Evolutionary conservation across 64 coral and sea anemone genomes (phyloP).

Genomic region (Pachyseris speciosa): DNA sequence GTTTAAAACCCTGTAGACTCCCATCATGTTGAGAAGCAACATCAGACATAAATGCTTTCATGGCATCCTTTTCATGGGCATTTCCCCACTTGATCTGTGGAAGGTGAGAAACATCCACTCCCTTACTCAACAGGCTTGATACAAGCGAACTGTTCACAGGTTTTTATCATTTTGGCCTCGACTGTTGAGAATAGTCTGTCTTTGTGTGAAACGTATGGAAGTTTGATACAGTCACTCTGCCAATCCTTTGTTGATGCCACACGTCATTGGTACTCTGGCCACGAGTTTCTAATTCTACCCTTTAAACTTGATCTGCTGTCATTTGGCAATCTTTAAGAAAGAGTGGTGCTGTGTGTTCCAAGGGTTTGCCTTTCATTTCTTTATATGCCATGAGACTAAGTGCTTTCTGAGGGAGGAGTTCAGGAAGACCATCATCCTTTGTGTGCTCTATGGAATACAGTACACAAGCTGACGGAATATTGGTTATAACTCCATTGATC

Average conservation of each 20-base stretch:
- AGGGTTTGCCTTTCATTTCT: conserved; percentile 51
- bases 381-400: conserved; percentile 56
- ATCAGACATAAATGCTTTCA: conserved; percentile 50
- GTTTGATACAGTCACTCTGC: conserved; percentile 66
- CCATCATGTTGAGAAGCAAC: conserved; percentile 24
- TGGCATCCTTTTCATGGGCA: conserved; percentile 50
- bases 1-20: conserved; percentile 30
- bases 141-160: conserved; percentile 39
- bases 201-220: conserved; percentile 67
- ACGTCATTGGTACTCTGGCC: conserved; percentile 23
- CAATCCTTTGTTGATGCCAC: conserved; percentile 50
- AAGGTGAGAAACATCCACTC: conserved; percentile 52
- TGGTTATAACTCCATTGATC: conserved; percentile 19
- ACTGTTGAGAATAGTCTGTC: conserved; percentile 47
- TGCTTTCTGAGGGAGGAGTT: conserved; percentile 38
- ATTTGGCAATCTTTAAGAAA: conserved; percentile 57
- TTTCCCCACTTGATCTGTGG: conserved; percentile 68
- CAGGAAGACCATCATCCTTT: conserved; percentile 17
- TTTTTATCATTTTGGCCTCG: conserved; percentile 39
- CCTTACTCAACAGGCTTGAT: conserved; percentile 19
- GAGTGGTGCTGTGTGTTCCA: conserved; percentile 33
- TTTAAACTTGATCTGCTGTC: conserved; percentile 38
- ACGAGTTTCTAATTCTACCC: conserved; percentile 66
- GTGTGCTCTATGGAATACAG: conserved; percentile 41
- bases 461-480: conserved; percentile 64